These are phyloP conservation scores for Chrysemys picta DNA, from an alignment of 2,113 vertebrate species.

Conservation along the genomic window DNA sequence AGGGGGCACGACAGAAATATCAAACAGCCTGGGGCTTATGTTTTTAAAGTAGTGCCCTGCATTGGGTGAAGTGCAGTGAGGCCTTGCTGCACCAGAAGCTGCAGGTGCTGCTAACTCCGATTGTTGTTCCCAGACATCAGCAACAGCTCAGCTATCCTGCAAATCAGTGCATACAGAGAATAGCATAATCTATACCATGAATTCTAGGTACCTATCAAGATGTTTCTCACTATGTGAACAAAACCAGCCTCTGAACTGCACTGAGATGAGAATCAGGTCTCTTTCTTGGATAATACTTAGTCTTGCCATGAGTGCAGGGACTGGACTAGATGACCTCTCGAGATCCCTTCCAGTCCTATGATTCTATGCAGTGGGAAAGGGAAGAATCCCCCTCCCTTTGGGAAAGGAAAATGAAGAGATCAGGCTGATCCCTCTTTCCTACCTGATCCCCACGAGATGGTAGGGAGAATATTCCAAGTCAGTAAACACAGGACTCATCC, in stretches of 20 bases:
- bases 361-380: background rate
- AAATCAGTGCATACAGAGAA: background rate
- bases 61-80: background rate
- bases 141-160: background rate
- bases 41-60: background rate
- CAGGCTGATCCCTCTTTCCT: no score
- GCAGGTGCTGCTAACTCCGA: background rate
- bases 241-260: conserved; percentile 16
- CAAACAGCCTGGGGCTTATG: background rate
- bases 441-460: no score
- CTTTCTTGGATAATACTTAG: background rate
- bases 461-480: background rate
- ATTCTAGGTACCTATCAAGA: conserved; percentile 21
- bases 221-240: background rate
- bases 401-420: background rate
- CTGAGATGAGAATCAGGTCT: conserved; percentile 11
- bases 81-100: background rate
- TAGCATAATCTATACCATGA: background rate
- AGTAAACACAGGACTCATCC: background rate
- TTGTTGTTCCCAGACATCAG: background rate
- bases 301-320: no score
- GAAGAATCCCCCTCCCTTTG: background rate
- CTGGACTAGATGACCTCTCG: no score
- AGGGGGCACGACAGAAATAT: background rate
- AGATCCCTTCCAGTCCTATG: no score